A percentile compares a stretch with the other conserved stretches of the same genome.
These are phyloP conservation scores for Tonatia bakeri DNA, from an alignment of 2,113 vertebrate genomes.

Conservation along the genomic window DNA sequence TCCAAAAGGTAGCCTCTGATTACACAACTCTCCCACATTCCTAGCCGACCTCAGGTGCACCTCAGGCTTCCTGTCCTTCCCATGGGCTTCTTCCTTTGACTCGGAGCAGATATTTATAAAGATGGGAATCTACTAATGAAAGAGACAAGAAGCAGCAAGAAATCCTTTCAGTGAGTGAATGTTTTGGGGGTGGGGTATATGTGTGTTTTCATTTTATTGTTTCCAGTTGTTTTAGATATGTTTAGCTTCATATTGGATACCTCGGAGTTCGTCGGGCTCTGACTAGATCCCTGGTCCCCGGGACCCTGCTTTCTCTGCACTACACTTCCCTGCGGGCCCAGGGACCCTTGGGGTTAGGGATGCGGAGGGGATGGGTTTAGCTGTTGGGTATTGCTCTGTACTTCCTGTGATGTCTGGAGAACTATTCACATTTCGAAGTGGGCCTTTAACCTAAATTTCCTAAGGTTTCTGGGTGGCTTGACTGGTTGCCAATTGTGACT, in stretches of 20 bases:
- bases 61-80: not conserved
- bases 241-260: not conserved
- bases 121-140: not conserved
- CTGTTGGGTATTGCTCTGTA: not conserved
- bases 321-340: not conserved
- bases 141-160: constrained; percentile 24
- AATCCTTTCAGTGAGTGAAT: not conserved
- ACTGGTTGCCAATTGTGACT: not conserved
- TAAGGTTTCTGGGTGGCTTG: not conserved
- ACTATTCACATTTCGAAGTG: not conserved
- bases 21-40: not conserved
- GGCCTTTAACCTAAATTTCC: not conserved
- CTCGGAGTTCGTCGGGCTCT: not conserved
- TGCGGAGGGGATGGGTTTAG: not conserved
- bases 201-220: constrained; percentile 17
- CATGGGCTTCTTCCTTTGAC: not conserved
- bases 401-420: not conserved
- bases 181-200: not conserved
- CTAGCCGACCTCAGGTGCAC: not conserved
- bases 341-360: not conserved
- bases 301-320: not conserved
- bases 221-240: not conserved
- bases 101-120: constrained; percentile 14
- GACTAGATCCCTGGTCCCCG: not conserved
- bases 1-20: not conserved